Evolutionary conservation across 2,797 vertebrate genomes (phyloP).

Genomic region (Microctenopoma lineatum): DNA sequence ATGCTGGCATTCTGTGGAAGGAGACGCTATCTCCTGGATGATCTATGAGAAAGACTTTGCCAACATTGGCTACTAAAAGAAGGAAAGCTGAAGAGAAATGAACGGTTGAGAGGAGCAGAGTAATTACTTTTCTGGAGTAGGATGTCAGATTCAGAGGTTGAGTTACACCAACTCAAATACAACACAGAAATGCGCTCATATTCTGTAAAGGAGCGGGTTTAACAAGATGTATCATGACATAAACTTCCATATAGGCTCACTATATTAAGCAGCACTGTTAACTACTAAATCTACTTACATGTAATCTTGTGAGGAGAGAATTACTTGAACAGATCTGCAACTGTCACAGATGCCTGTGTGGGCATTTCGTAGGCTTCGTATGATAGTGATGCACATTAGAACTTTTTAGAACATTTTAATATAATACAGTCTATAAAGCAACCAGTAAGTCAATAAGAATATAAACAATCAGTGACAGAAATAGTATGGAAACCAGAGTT

Average conservation of each 20-base stretch:
- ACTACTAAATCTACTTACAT: background rate
- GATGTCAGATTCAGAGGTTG: conserved; percentile 25
- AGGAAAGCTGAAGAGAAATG: conserved; percentile 13
- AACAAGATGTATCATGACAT: background rate
- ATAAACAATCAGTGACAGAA: background rate
- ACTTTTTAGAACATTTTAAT: background rate
- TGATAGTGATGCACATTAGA: background rate
- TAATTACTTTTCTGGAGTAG: conserved; percentile 5
- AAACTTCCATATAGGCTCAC: background rate
- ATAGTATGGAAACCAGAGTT: background rate
- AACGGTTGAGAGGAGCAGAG: conserved; percentile 11
- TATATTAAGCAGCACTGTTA: background rate
- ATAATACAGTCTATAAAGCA: background rate
- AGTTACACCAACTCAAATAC: background rate
- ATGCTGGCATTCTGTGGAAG: conserved; percentile 23
- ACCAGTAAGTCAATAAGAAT: background rate
- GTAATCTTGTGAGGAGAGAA: background rate
- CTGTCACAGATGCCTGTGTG: conserved; percentile 1
- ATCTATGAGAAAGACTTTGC: conserved; percentile 20
- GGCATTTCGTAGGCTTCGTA: background rate
- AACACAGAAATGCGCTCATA: too few relatives aligned
- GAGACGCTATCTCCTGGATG: conserved; percentile 26
- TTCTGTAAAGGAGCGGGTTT: too few relatives aligned
- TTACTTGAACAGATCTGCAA: background rate
- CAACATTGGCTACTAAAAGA: conserved; percentile 5